Evolutionary conservation across 2,888 invertebrate genomes (phyloP).

Genomic region (Ormyrus nitidulus): DNA sequence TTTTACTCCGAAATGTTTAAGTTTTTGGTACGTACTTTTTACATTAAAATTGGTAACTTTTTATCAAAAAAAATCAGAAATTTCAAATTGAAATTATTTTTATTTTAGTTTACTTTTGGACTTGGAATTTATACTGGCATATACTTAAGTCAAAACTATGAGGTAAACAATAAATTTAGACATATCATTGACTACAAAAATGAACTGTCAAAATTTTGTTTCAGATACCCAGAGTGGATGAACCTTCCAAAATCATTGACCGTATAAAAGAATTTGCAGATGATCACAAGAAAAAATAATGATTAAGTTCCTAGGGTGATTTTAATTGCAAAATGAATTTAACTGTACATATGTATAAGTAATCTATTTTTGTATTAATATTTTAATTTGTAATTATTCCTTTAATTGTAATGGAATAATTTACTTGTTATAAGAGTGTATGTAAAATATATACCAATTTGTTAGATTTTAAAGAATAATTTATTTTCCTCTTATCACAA

Average conservation of each 20-base stretch:
- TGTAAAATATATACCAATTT: conserved; percentile 7
- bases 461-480: conserved; percentile 32
- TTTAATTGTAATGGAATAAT: conserved; percentile 37
- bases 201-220: conserved; percentile 61
- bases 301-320: conserved; percentile 58
- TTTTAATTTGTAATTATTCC: conserved; percentile 22
- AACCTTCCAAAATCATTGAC: conserved; percentile 84
- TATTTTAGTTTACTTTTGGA: conserved; percentile 81
- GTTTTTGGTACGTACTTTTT: conserved; percentile 65
- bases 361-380: conserved; percentile 34
- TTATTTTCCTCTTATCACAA: conserved; percentile 47
- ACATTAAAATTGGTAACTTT: conserved; percentile 2
- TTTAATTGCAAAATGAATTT: conserved; percentile 26
- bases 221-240: conserved; percentile 90
- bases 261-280: conserved; percentile 84
- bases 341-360: conserved; percentile 37
- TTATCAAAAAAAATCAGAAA: background rate
- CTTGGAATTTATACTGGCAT: conserved; percentile 85
- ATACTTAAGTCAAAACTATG: conserved; percentile 85
- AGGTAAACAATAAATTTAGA: conserved; percentile 76
- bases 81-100: conserved; percentile 43
- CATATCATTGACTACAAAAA: background rate
- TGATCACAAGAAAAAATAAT: conserved; percentile 79
- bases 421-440: conserved; percentile 16
- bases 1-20: conserved; percentile 62